Evolutionary conservation across 2,888 invertebrate species (phyloP).

Genomic region (Tenthredo distinguenda): DNA sequence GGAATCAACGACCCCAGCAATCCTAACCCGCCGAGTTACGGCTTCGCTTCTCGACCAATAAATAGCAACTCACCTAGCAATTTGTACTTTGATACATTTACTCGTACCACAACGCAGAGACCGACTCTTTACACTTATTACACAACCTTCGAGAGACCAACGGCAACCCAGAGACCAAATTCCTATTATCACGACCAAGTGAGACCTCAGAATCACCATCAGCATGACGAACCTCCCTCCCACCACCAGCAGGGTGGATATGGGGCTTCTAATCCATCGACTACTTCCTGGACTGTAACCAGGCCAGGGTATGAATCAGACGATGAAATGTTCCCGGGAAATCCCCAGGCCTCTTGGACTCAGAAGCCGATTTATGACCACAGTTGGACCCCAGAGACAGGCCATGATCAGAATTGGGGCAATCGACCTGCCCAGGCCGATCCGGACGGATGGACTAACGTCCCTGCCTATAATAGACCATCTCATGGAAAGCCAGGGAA

Average conservation of each 20-base stretch:
- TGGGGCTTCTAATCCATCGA: slow-evolving; percentile 20
- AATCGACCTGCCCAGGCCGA: slow-evolving; percentile 34
- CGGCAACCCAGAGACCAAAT: slow-evolving; percentile 43
- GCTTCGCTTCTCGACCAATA: slow-evolving; percentile 60
- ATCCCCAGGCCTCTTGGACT: slow-evolving; percentile 7
- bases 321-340: background rate
- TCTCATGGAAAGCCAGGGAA: background rate
- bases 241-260: background rate
- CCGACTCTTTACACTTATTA: slow-evolving; percentile 65
- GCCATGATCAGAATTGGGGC: slow-evolving; percentile 25
- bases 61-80: slow-evolving; percentile 64
- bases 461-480: slow-evolving; percentile 18
- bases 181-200: slow-evolving; percentile 50
- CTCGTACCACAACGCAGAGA: slow-evolving; percentile 57
- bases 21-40: slow-evolving; percentile 70
- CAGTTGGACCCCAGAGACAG: slow-evolving; percentile 11
- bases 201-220: slow-evolving; percentile 29
- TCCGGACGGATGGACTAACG: slow-evolving; percentile 13
- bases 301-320: background rate
- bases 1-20: slow-evolving; percentile 68
- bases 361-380: slow-evolving; percentile 30
- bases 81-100: slow-evolving; percentile 55
- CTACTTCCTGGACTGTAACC: background rate
- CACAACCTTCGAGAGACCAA: slow-evolving; percentile 55
- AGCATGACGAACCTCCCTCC: background rate